phyloP scores from a whole-genome alignment of 2,113 vertebrate genomes.

The Bubo scandiacus region DNA sequence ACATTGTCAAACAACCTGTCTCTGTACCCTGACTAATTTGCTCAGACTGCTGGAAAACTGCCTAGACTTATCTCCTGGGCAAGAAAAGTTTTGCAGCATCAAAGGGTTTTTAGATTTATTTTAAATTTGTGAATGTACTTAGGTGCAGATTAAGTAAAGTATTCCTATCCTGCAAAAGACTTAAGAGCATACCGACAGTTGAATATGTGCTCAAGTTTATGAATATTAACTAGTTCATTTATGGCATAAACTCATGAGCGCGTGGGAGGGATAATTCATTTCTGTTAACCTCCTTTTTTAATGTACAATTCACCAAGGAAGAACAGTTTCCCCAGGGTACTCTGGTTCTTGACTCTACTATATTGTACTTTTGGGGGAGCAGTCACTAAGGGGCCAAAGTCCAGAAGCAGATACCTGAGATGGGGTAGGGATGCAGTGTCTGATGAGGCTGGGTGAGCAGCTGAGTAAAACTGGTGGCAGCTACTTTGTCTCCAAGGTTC shows the following conservation, averaged over 20 bases:
- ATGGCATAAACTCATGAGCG: neutral
- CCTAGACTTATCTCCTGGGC: conserved; percentile 40
- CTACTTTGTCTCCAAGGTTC: neutral
- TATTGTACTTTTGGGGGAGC: neutral
- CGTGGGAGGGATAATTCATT: neutral
- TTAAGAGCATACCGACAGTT: neutral
- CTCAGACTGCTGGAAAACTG: conserved; percentile 41
- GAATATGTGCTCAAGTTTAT: neutral
- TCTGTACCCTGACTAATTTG: conserved; percentile 61
- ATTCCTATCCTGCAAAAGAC: neutral
- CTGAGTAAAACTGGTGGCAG: neutral
- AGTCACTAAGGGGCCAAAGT: neutral
- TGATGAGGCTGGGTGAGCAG: neutral
- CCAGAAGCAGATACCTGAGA: neutral
- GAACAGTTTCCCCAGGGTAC: neutral
- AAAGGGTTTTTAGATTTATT: conserved; percentile 22
- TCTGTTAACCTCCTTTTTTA: neutral
- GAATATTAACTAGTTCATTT: neutral
- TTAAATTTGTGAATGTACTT: neutral
- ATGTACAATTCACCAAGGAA: neutral
- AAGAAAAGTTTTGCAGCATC: conserved; percentile 44
- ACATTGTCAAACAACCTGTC: conserved; percentile 45
- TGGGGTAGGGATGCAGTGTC: neutral
- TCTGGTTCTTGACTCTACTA: neutral
- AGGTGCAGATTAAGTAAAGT: conserved; percentile 9